Conservation (phyloP, 1,140 invertebrate genomes). For the Lepidurus arcticus region DNA sequence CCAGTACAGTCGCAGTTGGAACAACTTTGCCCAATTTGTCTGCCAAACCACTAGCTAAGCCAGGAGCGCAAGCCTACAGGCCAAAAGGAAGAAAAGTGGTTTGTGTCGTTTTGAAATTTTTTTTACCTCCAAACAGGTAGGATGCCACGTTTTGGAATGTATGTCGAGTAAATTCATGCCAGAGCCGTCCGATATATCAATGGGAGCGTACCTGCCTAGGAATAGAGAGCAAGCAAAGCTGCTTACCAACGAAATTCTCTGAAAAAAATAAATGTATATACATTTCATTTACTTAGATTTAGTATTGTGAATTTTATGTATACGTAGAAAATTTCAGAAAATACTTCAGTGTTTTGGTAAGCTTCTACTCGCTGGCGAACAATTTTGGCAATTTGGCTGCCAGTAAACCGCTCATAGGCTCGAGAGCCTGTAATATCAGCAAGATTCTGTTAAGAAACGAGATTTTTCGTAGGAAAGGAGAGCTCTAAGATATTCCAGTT, state of each 20-base stretch:
- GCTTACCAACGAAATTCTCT: conserved; percentile 87
- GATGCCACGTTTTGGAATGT: conserved; percentile 67
- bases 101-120: conserved; percentile 24
- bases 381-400: conserved; percentile 86
- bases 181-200: conserved; percentile 87
- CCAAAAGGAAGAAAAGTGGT: conserved; percentile 32
- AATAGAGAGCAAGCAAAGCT: conserved; percentile 86
- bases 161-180: conserved; percentile 96
- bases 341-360: conserved; percentile 74
- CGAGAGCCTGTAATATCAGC: conserved; percentile 82
- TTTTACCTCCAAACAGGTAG: conserved; percentile 61
- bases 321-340: conserved; percentile 23
- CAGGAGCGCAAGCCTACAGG: conserved; percentile 59
- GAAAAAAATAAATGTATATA: conserved; percentile 41
- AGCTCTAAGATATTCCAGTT: neutral
- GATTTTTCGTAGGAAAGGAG: neutral
- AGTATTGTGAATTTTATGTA: neutral
- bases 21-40: conserved; percentile 63
- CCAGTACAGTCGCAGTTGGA: conserved; percentile 60
- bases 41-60: conserved; percentile 58
- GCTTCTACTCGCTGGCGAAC: conserved; percentile 61
- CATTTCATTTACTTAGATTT: conserved; percentile 20
- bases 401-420: conserved; percentile 91
- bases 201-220: conserved; percentile 79
- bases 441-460: conserved; percentile 55